Evolutionary conservation across 35 echinoderm and acorn worm genomes (phyloP).

Genomic region (Ptychodera flava): DNA sequence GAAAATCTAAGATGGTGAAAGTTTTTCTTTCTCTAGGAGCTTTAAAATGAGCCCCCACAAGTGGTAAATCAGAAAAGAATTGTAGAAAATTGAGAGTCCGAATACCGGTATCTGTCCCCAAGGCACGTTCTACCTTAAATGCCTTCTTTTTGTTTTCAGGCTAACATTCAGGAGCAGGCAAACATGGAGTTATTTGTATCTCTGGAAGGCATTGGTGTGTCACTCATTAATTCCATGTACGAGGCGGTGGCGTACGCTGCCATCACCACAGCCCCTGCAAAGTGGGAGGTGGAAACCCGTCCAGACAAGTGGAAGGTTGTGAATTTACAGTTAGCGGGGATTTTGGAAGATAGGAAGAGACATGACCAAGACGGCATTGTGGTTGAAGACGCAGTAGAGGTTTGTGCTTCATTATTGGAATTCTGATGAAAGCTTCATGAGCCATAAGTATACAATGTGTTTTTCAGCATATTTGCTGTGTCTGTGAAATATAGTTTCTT

Average conservation of each 20-base stretch:
- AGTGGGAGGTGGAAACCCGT: constrained; percentile 95
- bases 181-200: constrained; percentile 79
- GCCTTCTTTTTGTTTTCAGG: constrained; percentile 33
- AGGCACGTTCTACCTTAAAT: too few relatives aligned
- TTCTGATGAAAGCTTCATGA: neutral
- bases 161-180: constrained; percentile 76
- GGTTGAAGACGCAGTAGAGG: constrained; percentile 56
- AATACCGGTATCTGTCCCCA: too few relatives aligned
- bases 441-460: too few relatives aligned
- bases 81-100: too few relatives aligned
- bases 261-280: constrained; percentile 70
- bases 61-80: too few relatives aligned
- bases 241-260: constrained; percentile 95
- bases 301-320: constrained; percentile 89
- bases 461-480: too few relatives aligned
- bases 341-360: constrained; percentile 70
- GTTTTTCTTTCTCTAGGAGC: too few relatives aligned
- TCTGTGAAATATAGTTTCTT: too few relatives aligned
- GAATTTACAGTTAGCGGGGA: constrained; percentile 71
- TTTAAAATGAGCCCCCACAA: too few relatives aligned
- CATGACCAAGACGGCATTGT: constrained; percentile 51
- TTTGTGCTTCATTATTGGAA: neutral
- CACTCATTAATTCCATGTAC: constrained; percentile 73
- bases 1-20: too few relatives aligned
- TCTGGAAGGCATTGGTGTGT: constrained; percentile 69